A percentile compares a stretch with the other conserved stretches of the same genome.
phyloP scores from a whole-genome alignment of 1,140 invertebrate species.

The Brachionus asplanchnoidis region DNA sequence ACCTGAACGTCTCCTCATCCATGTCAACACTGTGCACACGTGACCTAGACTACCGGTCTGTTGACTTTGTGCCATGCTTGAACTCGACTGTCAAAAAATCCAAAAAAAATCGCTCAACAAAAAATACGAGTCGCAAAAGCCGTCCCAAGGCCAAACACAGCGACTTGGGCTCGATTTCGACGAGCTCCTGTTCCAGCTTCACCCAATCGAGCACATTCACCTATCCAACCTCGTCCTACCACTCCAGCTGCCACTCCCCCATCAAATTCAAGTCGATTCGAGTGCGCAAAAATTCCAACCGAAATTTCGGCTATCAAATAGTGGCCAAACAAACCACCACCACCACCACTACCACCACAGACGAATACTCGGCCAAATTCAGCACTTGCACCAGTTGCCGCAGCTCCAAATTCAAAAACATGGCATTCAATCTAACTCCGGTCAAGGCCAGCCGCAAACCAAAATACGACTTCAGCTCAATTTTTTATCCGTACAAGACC shows the following conservation, averaged over 20 bases:
- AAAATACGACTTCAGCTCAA: background rate
- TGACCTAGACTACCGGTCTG: background rate
- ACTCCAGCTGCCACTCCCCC: background rate
- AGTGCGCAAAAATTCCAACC: background rate
- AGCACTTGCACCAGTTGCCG: background rate
- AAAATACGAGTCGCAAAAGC: background rate
- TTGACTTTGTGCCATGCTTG: background rate
- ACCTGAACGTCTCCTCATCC: background rate
- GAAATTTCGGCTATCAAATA: slow-evolving; percentile 22
- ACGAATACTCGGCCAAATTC: slow-evolving; percentile 31
- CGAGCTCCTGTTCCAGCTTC: background rate
- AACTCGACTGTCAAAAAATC: slow-evolving; percentile 13
- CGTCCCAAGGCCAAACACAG: background rate
- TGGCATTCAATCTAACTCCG: slow-evolving; percentile 4
- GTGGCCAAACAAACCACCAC: background rate
- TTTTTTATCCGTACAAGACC: slow-evolving; percentile 12
- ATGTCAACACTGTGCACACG: background rate
- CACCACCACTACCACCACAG: background rate
- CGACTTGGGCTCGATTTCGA: background rate
- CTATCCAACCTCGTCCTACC: background rate
- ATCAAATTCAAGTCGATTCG: background rate
- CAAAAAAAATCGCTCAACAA: background rate
- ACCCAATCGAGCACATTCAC: slow-evolving; percentile 2
- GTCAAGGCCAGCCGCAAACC: background rate
- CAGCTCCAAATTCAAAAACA: background rate